Percentiles rank a stretch among this genome's conserved stretches.
Conservation (phyloP, 2,797 vertebrate genomes). For the Poeciliopsis infans region DNA sequence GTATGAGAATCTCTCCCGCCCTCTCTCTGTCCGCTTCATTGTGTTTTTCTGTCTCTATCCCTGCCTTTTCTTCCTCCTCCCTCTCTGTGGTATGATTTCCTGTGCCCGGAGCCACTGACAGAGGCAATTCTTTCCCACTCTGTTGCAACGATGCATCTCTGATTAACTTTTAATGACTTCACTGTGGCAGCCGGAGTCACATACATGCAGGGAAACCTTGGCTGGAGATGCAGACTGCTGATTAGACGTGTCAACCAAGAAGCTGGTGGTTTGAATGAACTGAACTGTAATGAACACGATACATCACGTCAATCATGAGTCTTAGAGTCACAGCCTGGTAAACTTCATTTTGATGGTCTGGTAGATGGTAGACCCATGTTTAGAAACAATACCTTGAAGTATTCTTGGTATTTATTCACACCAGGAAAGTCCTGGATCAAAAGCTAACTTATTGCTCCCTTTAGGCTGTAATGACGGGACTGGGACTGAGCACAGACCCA, state of each 20-base stretch:
- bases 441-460: background rate
- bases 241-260: slow-evolving; percentile 50
- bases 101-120: slow-evolving; percentile 76
- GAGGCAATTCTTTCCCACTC: slow-evolving; percentile 72
- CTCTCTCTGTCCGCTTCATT: slow-evolving; percentile 58
- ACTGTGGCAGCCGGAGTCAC: slow-evolving; percentile 51
- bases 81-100: slow-evolving; percentile 71
- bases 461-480: background rate
- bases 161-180: slow-evolving; percentile 79
- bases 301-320: slow-evolving; percentile 23
- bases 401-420: background rate
- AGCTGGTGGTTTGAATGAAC: slow-evolving; percentile 48
- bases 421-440: background rate
- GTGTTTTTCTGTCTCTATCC: slow-evolving; percentile 64
- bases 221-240: slow-evolving; percentile 31
- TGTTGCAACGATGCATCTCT: slow-evolving; percentile 72
- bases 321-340: slow-evolving; percentile 18
- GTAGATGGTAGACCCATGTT: background rate
- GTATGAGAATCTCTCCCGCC: slow-evolving; percentile 57
- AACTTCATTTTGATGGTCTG: slow-evolving; percentile 15
- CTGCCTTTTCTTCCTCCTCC: slow-evolving; percentile 42
- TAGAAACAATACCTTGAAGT: background rate
- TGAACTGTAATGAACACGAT: slow-evolving; percentile 50
- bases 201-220: slow-evolving; percentile 36
- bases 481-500: background rate